Conservation (phyloP, 2,113 vertebrate genomes). For the Gadus chalcogrammus region DNA sequence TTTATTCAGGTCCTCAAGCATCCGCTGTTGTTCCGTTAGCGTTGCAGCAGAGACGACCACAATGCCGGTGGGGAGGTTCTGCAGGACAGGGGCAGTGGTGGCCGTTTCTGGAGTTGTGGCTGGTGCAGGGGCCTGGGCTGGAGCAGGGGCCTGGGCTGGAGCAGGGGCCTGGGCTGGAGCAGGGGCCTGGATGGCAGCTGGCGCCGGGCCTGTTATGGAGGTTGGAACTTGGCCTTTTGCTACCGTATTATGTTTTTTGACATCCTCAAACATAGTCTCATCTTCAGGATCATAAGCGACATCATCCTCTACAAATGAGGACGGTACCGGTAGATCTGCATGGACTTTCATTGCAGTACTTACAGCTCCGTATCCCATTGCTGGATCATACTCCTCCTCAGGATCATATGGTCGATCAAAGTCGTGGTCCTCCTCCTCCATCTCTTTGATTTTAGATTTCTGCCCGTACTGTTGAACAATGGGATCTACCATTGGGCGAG, state of each 20-base stretch:
- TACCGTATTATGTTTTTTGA: slow-evolving; percentile 75
- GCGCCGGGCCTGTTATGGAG: slow-evolving; percentile 26
- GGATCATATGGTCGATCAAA: slow-evolving; percentile 92
- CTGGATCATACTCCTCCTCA: slow-evolving; percentile 89
- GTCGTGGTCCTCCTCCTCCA: slow-evolving; percentile 75
- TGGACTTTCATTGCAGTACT: slow-evolving; percentile 51
- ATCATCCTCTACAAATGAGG: slow-evolving; percentile 76
- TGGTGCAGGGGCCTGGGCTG: slow-evolving; percentile 17
- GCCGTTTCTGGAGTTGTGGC: too few species aligned
- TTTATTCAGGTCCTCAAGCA: slow-evolving; percentile 92
- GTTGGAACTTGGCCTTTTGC: slow-evolving; percentile 46
- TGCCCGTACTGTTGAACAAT: slow-evolving; percentile 93
- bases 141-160: slow-evolving; percentile 17
- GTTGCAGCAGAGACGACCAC: slow-evolving; percentile 72
- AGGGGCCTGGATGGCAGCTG: slow-evolving; percentile 14
- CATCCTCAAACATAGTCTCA: slow-evolving; percentile 89
- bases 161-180: neutral
- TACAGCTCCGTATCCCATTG: slow-evolving; percentile 63
- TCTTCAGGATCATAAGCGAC: slow-evolving; percentile 95
- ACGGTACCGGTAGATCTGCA: slow-evolving; percentile 40
- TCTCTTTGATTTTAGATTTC: slow-evolving; percentile 77
- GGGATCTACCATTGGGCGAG: slow-evolving; percentile 79
- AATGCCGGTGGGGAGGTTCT: slow-evolving; percentile 47
- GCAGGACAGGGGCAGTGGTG: slow-evolving; percentile 4
- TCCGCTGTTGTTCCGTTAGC: slow-evolving; percentile 87